Base-by-base conservation (phyloP, 2,797 vertebrate species). In the Pipistrellus pipistrellus region DNA sequence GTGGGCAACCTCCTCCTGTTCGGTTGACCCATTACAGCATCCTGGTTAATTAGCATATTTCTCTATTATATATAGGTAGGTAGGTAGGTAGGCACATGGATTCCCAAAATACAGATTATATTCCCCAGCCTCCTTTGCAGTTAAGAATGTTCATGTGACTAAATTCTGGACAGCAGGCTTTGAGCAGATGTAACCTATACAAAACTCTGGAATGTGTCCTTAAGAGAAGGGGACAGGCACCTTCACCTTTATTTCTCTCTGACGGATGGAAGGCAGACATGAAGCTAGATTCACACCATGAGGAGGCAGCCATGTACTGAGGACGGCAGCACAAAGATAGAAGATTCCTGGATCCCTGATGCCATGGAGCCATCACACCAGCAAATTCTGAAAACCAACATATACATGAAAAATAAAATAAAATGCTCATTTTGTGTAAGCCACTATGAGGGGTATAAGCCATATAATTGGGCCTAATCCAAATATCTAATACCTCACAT, bases 91-190 rank as follows among this genome's bases (percentile, higher is more conserved):
- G 6, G 38, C 38, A 41, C 38, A 41, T 41, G 27, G 5, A 27
- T 90, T 95, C 57, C 83, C 48, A 44, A 85, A 91, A 92, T 92
- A 80, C 85, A 68, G 48, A 69, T 20, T 66, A 1, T 76, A 48
- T 88, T 53, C 59, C 53, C 85, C 64, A 80, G 38, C 18, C 13
- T 14, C 6, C 35, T 55, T 86, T 77, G 66, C 21, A 81, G 32
- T 32, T 96, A 51, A 20, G 48, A 62, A 6, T 71, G 51, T 44
- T 35, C 32, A 27, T 59, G 18, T 64, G 64, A 69, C 76, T 88
- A 44, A 72, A 48, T 71, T 81, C 85, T 55, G 55, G 55, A 51
- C 41, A 51, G 23, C 9, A 64, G 72, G 25, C 44, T 83, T 13
- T 88, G 15, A 69, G 72, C 66, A 91, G 51, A 57, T 7, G 5